Conservation (phyloP, 2,113 vertebrate species). For the Panurus biarmicus region DNA sequence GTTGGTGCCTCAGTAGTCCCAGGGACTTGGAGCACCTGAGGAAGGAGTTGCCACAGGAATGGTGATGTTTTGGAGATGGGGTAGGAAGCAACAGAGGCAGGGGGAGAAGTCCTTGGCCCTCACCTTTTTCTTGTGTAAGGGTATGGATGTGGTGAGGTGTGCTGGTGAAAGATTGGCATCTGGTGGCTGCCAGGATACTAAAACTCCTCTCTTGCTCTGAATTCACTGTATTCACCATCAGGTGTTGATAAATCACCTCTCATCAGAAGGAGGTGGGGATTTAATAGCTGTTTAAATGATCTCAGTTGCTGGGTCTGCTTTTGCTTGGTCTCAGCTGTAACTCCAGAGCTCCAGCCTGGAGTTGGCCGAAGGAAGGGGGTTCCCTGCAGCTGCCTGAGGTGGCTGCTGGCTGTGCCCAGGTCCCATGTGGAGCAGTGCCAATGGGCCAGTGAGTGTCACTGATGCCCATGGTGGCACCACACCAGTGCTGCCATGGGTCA, state of each 20-base stretch:
- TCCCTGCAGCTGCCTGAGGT: not conserved
- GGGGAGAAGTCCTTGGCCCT: not conserved
- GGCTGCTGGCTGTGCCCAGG: not conserved
- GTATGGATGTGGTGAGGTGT: not conserved
- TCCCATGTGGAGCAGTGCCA: rapidly evolving
- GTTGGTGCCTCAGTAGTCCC: not conserved
- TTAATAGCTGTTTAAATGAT: not conserved
- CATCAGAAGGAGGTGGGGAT: not conserved
- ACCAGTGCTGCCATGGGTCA: not conserved
- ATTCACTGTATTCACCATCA: not conserved
- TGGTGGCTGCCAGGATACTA: not conserved
- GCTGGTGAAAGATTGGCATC: not conserved
- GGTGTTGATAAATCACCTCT: not conserved
- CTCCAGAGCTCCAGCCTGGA: not conserved
- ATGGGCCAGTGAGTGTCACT: not conserved
- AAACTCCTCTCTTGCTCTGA: not conserved
- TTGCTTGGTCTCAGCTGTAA: not conserved
- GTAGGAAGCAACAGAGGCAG: not conserved
- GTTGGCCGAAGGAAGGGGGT: not conserved
- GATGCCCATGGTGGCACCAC: not conserved
- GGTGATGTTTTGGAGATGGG: not conserved
- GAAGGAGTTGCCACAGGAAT: not conserved
- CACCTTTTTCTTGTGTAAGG: not conserved
- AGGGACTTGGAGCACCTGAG: not conserved
- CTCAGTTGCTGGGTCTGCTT: not conserved